Base-by-base conservation (phyloP, 23 tunicate species). In the Styela clava region DNA sequence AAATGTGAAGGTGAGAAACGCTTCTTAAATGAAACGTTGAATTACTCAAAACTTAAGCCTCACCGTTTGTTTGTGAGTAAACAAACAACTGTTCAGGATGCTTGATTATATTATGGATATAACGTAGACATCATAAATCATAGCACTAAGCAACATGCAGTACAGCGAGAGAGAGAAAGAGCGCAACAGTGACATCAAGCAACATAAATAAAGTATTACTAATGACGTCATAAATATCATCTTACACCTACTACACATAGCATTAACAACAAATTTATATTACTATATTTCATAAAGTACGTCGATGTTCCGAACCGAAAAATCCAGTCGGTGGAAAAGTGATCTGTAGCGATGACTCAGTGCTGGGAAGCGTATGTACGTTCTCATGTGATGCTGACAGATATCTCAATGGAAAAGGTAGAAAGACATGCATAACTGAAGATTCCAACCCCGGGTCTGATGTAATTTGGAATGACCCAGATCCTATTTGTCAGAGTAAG, bases 1-100 rank as follows among this genome's bases (percentile, higher is more conserved):
- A 52, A 12, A 62, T 85, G 88, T 31, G 64, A 76, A 77, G 35
- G 88, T 84, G 74, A 56, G 73, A 26, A 25, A 44, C 12, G 12
- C 12, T 44, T 44, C 30, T 2, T 24, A 3, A 2, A 3, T 22
- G 21, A 34, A 31, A 30, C 20, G 16, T 56, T 29, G 24, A 74
- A 36, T 24, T 2, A 22, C 18, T 28, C 69, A 35, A 33, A 29
- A 74, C n/a, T n/a, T n/a, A n/a, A n/a, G n/a, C n/a, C n/a, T n/a
- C n/a, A n/a, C n/a, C n/a, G n/a, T n/a, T n/a, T n/a, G n/a, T n/a
- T n/a, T n/a, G n/a, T n/a, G n/a, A n/a, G n/a, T n/a, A n/a, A n/a
- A n/a, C n/a, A n/a, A n/a, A n/a, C n/a, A n/a, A n/a, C n/a, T n/a
- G n/a, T n/a, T n/a, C n/a, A n/a, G n/a, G n/a, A n/a, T n/a, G n/a